Conservation (phyloP, 2,113 vertebrate species). For the Terrapene triunguis region DNA sequence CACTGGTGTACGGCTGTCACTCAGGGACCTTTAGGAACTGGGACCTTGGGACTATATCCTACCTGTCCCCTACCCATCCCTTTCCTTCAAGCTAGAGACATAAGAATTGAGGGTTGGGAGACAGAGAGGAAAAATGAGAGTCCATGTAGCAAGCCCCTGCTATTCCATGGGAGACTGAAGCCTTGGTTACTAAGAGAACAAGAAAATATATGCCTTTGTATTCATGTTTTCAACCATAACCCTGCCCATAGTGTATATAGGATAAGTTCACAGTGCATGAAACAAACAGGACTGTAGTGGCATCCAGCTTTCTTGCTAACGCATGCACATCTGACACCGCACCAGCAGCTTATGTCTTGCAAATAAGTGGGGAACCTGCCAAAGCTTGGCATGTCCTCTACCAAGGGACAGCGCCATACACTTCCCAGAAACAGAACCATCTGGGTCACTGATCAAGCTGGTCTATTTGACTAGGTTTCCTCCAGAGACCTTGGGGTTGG, state of each 20-base stretch:
- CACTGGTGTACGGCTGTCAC: constrained; percentile 69
- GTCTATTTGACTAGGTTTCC: constrained; percentile 41
- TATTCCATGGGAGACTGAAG: constrained; percentile 30
- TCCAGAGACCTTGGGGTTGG: constrained; percentile 47
- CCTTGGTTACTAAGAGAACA: constrained; percentile 30
- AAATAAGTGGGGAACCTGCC: constrained; percentile 52
- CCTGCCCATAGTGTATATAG: constrained; percentile 57
- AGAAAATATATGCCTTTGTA: constrained; percentile 39
- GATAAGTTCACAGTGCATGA: constrained; percentile 69
- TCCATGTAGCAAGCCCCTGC: constrained; percentile 41
- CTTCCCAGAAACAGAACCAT: constrained; percentile 47
- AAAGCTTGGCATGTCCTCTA: constrained; percentile 59
- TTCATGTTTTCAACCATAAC: constrained; percentile 50
- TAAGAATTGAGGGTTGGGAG: constrained; percentile 14
- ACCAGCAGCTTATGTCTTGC: constrained; percentile 70
- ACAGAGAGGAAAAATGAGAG: not conserved
- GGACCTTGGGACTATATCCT: constrained; percentile 70
- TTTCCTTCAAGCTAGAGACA: constrained; percentile 19
- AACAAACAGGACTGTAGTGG: constrained; percentile 55
- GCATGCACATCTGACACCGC: constrained; percentile 48
- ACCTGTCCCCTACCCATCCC: constrained; percentile 11
- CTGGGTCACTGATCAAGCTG: not conserved
- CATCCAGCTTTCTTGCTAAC: constrained; percentile 53
- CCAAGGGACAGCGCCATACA: constrained; percentile 40
- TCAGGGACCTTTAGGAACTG: constrained; percentile 75